Conservation (phyloP, 2,113 vertebrate species). For the Chaetodon trifascialis region DNA sequence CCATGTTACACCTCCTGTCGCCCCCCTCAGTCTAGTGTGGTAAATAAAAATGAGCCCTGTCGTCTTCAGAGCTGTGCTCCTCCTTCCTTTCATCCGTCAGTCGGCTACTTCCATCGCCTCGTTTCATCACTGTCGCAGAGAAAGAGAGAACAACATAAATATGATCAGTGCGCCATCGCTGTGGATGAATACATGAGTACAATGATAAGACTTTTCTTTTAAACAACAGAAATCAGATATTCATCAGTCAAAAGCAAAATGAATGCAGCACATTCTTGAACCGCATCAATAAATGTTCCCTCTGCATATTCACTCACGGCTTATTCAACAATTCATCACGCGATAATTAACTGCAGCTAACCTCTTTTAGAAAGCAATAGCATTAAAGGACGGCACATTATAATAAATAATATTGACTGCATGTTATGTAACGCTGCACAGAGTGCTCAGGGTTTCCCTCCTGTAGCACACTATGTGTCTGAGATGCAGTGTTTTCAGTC, state of each 20-base stretch:
- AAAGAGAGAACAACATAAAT: slow-evolving; percentile 9
- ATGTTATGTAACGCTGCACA: too few species aligned
- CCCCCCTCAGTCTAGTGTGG: slow-evolving; percentile 19
- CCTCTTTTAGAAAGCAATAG: neutral
- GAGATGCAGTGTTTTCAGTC: too few species aligned
- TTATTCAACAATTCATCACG: neutral
- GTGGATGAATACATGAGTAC: neutral
- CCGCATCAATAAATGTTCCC: neutral
- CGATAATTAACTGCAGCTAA: neutral
- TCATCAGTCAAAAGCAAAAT: slow-evolving; percentile 9
- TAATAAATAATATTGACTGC: too few species aligned
- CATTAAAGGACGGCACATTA: neutral
- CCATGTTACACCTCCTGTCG: slow-evolving; percentile 24
- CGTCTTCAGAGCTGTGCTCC: slow-evolving; percentile 52
- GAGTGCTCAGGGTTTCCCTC: too few species aligned
- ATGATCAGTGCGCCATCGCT: neutral
- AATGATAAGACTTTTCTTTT: neutral
- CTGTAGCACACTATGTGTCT: neutral
- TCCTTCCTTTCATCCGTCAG: slow-evolving; percentile 66
- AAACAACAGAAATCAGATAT: neutral
- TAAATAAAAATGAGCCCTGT: slow-evolving; percentile 56
- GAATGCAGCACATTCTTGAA: neutral
- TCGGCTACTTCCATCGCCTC: slow-evolving; percentile 23
- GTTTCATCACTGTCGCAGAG: slow-evolving; percentile 69
- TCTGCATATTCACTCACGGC: neutral